Evolutionary conservation across 2,888 invertebrate genomes (phyloP), one percentile per base, ranked within the genome.

Genomic region (Lepidocyrtoides sp.): DNA sequence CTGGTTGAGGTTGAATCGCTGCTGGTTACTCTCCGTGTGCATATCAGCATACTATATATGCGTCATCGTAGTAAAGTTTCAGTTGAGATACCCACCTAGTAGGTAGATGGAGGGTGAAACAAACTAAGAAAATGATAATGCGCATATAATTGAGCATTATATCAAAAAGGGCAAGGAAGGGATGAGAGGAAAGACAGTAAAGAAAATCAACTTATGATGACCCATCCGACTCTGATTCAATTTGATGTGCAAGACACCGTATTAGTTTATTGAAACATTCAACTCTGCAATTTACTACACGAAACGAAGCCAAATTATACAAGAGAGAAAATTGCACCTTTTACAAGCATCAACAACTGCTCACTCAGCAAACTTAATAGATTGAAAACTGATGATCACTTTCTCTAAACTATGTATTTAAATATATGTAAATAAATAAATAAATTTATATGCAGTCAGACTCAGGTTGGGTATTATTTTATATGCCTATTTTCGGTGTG

Each of bases 211-310:
- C 44, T 44, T 44, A 44, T 44, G 14, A 44, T n/a, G 10, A 12
- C 51, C 14, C 51, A 51, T 51, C 2, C 82, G 36, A 51, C 5
- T 77, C 7, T 29, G 20, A 69, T 36, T 69, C 32, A 72, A 77
- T 26, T 54, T 32, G 32, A 84, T 44, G 69, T 69, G 54, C 75
- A 44, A 72, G 75, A 60, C 41, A 86, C 26, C 41, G 14, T 86
- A 86, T 86, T 86, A 86, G 85, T 72, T 86, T 86, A 86, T 86
- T 75, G 75, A 75, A 86, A 86, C 85, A 86, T 75, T 86, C 85
- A 86, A 86, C 75, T 75, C 75, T 86, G 57, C 75, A 86, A 75
- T 86, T 86, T 86, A 86, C 75, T 17, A 66, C 66, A 66, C 2
- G 32, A 66, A 66, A n/a, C 66, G 32, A 29, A 66, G 7, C 75